Evolutionary conservation across 2,797 vertebrate genomes (phyloP), one percentile per base, ranked within the genome.

Genomic region (Coluber constrictor): DNA sequence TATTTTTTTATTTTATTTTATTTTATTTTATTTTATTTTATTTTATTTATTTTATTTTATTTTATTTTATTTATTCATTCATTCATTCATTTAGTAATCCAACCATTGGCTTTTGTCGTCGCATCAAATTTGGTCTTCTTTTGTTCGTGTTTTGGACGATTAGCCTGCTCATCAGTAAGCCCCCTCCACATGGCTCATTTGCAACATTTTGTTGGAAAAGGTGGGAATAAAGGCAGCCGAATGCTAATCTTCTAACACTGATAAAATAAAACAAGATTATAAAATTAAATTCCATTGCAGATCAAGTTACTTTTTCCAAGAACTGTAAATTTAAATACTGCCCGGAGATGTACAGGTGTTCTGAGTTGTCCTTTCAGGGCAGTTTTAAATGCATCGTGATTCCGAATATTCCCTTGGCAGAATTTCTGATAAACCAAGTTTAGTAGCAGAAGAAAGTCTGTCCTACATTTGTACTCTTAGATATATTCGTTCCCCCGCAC

Each of bases 391-490:
- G 63, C 92, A 93, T 93, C 89, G 88, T 86, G 27, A 59, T 93
- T 88, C 93, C 92, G 91, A 60, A 93, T 93, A 59, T 88, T 90
- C 90, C 4, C 1, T 0, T 93, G 93, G 93, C 91, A 93, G 5
- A 32, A 61, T 70, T 93, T 94, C 91, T 92, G 86, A 91, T 94
- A 89, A 88, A 89, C 74, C 51, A 47, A 88, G 27, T 54, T 70
- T 32, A 70, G 86, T 92, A 88, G 86, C 94, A 63, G 74, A 79
- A 93, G 87, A 86, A 87, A 94, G 32, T 70, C 92, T 1, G 88
- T 94, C 90, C 74, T 90, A 32, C 70, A 83, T 95, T 93, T 70
- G 63, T 95, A 92, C 92, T 94, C 87, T 93, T 87, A 94, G 83
- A 87, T 89, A 95, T 54, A 66, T 91, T 90, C 60, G 55, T 0